Conservation (phyloP, 1,140 invertebrate species). For the Wasmannia auropunctata region DNA sequence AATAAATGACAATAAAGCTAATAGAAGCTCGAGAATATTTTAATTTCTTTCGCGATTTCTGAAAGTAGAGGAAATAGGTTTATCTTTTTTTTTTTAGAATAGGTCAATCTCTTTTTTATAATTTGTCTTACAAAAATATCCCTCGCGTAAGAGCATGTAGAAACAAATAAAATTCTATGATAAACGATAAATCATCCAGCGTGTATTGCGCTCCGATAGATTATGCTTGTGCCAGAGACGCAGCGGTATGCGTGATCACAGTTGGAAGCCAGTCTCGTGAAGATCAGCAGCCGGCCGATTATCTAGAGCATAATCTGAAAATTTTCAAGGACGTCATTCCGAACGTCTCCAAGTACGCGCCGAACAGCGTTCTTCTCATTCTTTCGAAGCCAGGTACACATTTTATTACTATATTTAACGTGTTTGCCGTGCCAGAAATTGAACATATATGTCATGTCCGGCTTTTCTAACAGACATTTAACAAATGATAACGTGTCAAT, state of each 20-base stretch:
- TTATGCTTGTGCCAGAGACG: constrained; percentile 85
- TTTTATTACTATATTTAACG: constrained; percentile 11
- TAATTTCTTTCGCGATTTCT: neutral
- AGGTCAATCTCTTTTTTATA: no score
- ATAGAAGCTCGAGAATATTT: neutral
- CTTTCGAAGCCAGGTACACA: constrained; percentile 86
- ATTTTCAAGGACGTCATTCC: constrained; percentile 87
- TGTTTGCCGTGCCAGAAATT: neutral
- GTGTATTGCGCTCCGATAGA: constrained; percentile 80
- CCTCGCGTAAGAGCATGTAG: neutral
- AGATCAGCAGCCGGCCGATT: constrained; percentile 83
- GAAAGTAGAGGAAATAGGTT: neutral
- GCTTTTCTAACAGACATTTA: neutral
- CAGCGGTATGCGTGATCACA: constrained; percentile 87
- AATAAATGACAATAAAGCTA: neutral
- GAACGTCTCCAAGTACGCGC: constrained; percentile 86
- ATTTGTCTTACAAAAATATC: neutral
- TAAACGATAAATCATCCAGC: constrained; percentile 24
- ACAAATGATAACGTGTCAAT: neutral
- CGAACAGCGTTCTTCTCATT: constrained; percentile 87
- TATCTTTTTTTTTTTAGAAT: neutral
- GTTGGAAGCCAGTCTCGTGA: constrained; percentile 86
- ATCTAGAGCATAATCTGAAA: constrained; percentile 86
- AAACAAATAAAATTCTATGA: constrained; percentile 26
- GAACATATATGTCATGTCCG: neutral